Conservation (phyloP, 2,888 invertebrate species). For the Eubasilissa splendida region DNA sequence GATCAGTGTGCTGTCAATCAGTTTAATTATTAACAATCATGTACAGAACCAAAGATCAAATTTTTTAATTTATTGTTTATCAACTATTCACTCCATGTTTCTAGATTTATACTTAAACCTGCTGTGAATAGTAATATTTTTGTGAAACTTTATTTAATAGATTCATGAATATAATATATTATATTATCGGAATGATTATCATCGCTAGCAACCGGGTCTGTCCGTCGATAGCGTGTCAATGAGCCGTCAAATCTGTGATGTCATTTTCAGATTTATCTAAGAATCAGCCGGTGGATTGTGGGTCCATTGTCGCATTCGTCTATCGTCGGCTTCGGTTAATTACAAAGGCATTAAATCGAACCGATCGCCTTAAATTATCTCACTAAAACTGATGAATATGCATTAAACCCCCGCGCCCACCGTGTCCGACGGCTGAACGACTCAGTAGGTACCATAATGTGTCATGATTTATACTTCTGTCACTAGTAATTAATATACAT, state of each 20-base stretch:
- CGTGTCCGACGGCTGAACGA: neutral
- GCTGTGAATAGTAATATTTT: too few relatives aligned
- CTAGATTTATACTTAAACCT: too few relatives aligned
- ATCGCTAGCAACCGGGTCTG: neutral
- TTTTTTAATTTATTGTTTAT: too few relatives aligned
- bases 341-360: constrained; percentile 22
- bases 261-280: constrained; percentile 8
- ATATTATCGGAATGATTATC: too few relatives aligned
- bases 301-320: constrained; percentile 17
- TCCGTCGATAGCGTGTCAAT: neutral
- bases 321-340: constrained; percentile 16
- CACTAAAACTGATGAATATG: constrained; percentile 18
- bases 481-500: constrained; percentile 4
- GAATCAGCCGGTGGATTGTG: neutral
- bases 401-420: constrained; percentile 1
- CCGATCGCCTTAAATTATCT: constrained; percentile 16
- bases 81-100: too few relatives aligned
- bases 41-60: too few relatives aligned
- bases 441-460: neutral
- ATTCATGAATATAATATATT: too few relatives aligned
- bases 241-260: constrained; percentile 8
- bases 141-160: too few relatives aligned
- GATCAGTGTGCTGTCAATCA: too few relatives aligned
- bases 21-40: too few relatives aligned
- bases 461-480: constrained; percentile 1